Conservation (phyloP, 1,140 invertebrate genomes). For the Coenobita brevimanus region DNA sequence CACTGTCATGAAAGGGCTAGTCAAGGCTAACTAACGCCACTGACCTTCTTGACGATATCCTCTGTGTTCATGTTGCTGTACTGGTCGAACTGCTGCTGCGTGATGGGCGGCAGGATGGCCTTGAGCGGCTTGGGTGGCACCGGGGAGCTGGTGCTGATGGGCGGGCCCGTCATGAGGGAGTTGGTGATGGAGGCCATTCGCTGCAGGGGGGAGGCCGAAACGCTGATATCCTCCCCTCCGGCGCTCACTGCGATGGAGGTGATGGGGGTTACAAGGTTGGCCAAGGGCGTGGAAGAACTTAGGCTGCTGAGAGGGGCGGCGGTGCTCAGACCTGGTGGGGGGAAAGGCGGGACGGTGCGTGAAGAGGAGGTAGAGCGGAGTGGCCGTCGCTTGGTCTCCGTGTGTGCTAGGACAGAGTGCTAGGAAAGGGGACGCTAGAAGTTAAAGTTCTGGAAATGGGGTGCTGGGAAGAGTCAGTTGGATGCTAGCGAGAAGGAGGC, state of each 20-base stretch:
- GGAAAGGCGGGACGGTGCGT: slow-evolving; percentile 28
- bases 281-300: slow-evolving; percentile 57
- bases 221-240: slow-evolving; percentile 36
- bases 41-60: slow-evolving; percentile 95
- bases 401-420: background rate
- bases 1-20: too few species aligned
- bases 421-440: background rate
- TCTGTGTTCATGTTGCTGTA: slow-evolving; percentile 99
- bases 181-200: slow-evolving; percentile 98
- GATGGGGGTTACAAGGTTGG: slow-evolving; percentile 64
- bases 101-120: slow-evolving; percentile 97
- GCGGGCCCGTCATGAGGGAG: slow-evolving; percentile 93
- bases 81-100: slow-evolving; percentile 98
- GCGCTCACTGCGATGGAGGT: slow-evolving; percentile 55
- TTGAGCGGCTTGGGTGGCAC: slow-evolving; percentile 90
- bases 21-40: too few species aligned
- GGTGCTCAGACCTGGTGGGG: slow-evolving; percentile 59
- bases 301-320: slow-evolving; percentile 42
- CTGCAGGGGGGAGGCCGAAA: slow-evolving; percentile 85
- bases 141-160: slow-evolving; percentile 81
- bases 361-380: background rate
- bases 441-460: background rate
- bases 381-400: background rate
- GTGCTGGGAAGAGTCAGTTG: background rate
- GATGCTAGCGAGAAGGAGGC: background rate